Percentiles rank a stretch among this genome's conserved stretches.
phyloP scores from a whole-genome alignment of 1,140 invertebrate species.

The Magallana ariakensis region DNA sequence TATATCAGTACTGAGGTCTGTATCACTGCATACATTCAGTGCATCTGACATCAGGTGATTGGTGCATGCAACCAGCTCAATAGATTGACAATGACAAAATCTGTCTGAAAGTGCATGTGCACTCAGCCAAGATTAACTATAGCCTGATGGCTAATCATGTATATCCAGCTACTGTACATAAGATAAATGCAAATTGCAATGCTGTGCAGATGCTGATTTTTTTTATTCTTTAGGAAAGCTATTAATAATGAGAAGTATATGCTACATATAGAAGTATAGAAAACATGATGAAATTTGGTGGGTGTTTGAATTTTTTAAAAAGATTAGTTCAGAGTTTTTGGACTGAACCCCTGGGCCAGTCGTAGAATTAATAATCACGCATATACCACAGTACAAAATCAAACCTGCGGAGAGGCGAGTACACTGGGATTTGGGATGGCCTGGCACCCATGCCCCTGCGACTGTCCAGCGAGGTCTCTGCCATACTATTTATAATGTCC shows the following conservation, averaged over 20 bases:
- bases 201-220: no score
- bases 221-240: no score
- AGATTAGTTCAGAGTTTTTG: constrained; percentile 37
- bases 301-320: not conserved
- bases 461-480: constrained; percentile 4
- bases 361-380: constrained; percentile 35
- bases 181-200: no score
- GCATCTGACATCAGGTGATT: not conserved
- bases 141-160: no score
- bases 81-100: not conserved
- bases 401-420: constrained; percentile 55
- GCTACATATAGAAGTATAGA: constrained; percentile 16
- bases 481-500: constrained; percentile 40
- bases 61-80: not conserved
- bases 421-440: constrained; percentile 60
- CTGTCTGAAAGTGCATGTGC: not conserved
- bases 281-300: not conserved
- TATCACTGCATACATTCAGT: constrained; percentile 29
- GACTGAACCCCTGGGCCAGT: not conserved
- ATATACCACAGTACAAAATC: constrained; percentile 37
- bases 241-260: not conserved
- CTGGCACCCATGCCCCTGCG: constrained; percentile 28
- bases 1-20: not conserved
- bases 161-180: no score
- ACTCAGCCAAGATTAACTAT: not conserved